Conservation (phyloP, 2,888 invertebrate genomes). For the Nymphalis c-album region DNA sequence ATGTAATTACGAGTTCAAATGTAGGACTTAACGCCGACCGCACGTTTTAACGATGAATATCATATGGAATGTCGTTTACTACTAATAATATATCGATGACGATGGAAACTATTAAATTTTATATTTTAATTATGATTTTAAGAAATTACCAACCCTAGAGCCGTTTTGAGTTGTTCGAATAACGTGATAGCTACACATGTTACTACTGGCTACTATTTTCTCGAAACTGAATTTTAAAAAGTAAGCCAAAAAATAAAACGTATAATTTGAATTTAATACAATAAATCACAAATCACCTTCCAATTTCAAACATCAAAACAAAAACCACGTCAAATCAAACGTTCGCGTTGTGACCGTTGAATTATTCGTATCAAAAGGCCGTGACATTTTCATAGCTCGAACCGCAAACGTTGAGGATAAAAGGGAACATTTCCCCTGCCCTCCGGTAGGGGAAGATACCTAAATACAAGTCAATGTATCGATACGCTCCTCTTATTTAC, state of each 20-base stretch:
- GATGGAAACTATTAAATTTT: not conserved
- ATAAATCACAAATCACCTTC: not conserved
- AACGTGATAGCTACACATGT: not conserved
- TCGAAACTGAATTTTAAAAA: not conserved
- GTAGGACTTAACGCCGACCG: conserved; percentile 44
- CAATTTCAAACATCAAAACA: not conserved
- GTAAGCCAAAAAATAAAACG: not conserved
- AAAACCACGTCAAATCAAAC: conserved; percentile 29
- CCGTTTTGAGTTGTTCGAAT: not conserved
- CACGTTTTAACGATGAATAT: conserved; percentile 6
- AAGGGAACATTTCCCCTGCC: conserved; percentile 41
- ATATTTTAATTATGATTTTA: not conserved
- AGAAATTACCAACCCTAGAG: not conserved
- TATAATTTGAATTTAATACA: not conserved
- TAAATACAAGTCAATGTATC: conserved; percentile 63
- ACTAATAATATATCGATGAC: not conserved
- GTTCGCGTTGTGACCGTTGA: conserved; percentile 18
- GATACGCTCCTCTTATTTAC: conserved; percentile 45
- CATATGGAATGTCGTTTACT: not conserved
- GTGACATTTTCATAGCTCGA: conserved; percentile 32
- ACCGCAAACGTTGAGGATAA: conserved; percentile 35
- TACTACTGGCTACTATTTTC: not conserved
- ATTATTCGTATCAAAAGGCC: conserved; percentile 28
- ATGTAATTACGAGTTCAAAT: conserved; percentile 52
- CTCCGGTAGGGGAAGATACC: conserved; percentile 43